Conservation (phyloP, 2,797 vertebrate genomes). For the Leucoraja ocellata region DNA sequence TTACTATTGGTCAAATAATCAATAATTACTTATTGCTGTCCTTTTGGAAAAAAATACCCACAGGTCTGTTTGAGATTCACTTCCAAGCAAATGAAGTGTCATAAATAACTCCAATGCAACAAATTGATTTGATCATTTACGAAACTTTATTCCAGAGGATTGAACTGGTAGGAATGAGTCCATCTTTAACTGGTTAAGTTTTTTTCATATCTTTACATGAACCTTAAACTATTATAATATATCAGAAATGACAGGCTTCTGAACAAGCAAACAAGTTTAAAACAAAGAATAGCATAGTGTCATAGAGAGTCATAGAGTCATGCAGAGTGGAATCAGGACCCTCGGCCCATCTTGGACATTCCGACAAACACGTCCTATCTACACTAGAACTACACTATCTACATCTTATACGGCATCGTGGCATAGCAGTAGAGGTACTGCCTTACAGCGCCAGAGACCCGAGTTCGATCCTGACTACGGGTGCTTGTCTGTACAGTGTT, state of each 20-base stretch:
- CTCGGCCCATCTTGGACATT: no score
- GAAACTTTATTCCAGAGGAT: neutral
- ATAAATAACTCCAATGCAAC: neutral
- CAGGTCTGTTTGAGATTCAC: neutral
- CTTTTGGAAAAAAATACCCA: neutral
- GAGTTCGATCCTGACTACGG: no score
- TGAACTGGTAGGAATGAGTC: neutral
- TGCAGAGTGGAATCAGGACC: no score
- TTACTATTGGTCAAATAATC: slow-evolving; percentile 27
- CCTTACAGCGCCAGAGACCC: no score
- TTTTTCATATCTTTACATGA: neutral
- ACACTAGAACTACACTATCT: no score
- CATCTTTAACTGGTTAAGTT: no score
- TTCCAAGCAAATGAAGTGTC: neutral
- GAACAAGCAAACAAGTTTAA: neutral
- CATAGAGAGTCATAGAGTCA: no score
- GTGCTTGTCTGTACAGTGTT: no score
- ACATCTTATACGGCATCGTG: no score
- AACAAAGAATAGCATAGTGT: no score
- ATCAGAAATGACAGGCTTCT: neutral
- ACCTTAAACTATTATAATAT: neutral
- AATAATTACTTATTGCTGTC: neutral
- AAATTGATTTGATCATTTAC: neutral
- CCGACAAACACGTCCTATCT: no score
- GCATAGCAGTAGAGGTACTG: no score